phyloP scores from a whole-genome alignment of 1,140 invertebrate species.

The Plutomurus gul region DNA sequence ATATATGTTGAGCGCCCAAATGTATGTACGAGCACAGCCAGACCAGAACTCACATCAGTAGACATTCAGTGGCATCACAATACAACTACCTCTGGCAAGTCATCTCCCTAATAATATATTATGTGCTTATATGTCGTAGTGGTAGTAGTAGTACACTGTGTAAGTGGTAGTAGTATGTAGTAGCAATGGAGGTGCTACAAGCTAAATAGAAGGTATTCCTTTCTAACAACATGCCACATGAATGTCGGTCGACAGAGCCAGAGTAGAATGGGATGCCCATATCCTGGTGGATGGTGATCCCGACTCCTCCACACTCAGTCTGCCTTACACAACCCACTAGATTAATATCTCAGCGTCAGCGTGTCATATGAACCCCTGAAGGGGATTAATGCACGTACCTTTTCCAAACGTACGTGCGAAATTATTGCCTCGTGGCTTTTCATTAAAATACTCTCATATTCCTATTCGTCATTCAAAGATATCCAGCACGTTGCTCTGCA shows the following conservation, averaged over 20 bases:
- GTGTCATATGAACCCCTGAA: slow-evolving; percentile 48
- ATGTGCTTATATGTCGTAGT: too few relatives aligned
- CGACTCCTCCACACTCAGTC: slow-evolving; percentile 32
- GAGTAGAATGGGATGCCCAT: neutral
- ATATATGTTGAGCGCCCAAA: neutral
- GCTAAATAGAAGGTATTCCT: too few relatives aligned
- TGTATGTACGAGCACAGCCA: neutral
- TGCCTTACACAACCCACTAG: slow-evolving; percentile 27
- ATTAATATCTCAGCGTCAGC: slow-evolving; percentile 50
- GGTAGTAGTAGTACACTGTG: too few relatives aligned
- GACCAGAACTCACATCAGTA: neutral
- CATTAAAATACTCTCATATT: slow-evolving; percentile 47
- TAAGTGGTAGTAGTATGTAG: too few relatives aligned
- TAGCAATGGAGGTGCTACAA: too few relatives aligned
- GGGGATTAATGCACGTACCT: slow-evolving; percentile 52
- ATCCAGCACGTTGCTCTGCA: neutral
- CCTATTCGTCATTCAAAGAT: neutral
- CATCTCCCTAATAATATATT: too few relatives aligned
- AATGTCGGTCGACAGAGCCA: slow-evolving; percentile 34
- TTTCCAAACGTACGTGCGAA: slow-evolving; percentile 49
- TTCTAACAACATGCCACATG: neutral
- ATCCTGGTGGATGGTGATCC: slow-evolving; percentile 29
- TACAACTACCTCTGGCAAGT: too few relatives aligned
- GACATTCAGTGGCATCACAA: neutral
- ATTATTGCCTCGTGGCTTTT: slow-evolving; percentile 52